Evolutionary conservation across 2,113 vertebrate genomes (phyloP).

Genomic region (Oreamnos americanus): DNA sequence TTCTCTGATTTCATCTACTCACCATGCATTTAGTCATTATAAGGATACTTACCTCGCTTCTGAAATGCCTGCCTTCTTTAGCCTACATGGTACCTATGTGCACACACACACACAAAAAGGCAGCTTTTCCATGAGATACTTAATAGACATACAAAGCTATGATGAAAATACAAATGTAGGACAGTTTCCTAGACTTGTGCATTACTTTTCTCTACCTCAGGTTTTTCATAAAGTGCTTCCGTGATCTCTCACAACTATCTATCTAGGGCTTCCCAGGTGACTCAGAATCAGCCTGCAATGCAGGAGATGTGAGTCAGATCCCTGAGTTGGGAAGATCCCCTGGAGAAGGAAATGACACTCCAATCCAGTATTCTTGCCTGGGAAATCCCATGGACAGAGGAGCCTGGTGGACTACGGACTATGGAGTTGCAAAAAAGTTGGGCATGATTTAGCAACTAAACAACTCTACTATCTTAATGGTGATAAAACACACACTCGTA

Average conservation of each 20-base stretch:
- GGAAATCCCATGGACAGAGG: not conserved
- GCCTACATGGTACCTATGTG: not conserved
- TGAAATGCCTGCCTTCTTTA: not conserved
- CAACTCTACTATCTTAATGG: not conserved
- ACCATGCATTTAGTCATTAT: not conserved
- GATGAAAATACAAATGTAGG: not conserved
- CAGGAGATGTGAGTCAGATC: not conserved
- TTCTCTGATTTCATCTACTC: not conserved
- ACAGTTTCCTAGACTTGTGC: not conserved
- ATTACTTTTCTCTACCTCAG: not conserved
- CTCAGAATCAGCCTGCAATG: not conserved
- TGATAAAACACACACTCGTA: not conserved
- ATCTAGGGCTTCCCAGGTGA: not conserved
- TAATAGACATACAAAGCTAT: not conserved
- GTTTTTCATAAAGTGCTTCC: not conserved
- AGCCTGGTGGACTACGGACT: not conserved
- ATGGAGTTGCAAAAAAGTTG: not conserved
- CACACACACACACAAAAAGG: no score
- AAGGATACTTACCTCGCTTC: not conserved
- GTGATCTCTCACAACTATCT: not conserved
- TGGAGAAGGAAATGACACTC: not conserved
- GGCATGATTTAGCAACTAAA: not conserved
- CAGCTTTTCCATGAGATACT: not conserved
- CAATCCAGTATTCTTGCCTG: not conserved
- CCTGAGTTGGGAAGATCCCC: not conserved